phyloP scores from a whole-genome alignment of 30 jellyfish, hydroid and myxozoan genomes.

The Hydractinia echinata region DNA sequence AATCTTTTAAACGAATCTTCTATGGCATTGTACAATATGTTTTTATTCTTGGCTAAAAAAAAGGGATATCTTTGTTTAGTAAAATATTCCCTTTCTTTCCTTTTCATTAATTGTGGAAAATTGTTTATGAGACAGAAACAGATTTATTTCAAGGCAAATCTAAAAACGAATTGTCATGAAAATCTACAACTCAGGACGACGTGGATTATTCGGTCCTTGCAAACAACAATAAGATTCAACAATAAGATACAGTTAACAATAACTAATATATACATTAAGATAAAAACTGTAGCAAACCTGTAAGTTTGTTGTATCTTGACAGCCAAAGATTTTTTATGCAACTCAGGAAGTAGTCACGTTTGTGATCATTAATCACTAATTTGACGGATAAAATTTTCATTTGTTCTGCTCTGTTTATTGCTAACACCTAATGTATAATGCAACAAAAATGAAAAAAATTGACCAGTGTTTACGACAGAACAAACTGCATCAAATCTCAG shows the following conservation, averaged over 20 bases:
- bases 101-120: no score
- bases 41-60: constrained; percentile 45
- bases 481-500: not conserved
- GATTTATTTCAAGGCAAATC: no score
- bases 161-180: no score
- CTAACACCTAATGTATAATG: constrained; percentile 49
- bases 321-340: constrained; percentile 52
- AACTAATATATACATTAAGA: not conserved
- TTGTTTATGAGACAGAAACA: no score
- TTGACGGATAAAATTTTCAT: constrained; percentile 51
- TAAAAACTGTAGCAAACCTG: not conserved
- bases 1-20: constrained; percentile 69
- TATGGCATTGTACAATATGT: constrained; percentile 38
- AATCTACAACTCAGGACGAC: no score
- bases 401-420: constrained; percentile 88
- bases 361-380: constrained; percentile 33
- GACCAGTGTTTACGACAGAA: not conserved
- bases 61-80: no score
- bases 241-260: not conserved
- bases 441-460: not conserved
- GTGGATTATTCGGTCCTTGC: no score
- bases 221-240: no score
- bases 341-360: constrained; percentile 14
- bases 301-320: not conserved
- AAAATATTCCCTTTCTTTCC: no score